These are phyloP conservation scores for Aselliscus stoliczkanus DNA, from an alignment of 2,797 vertebrate genomes.

Conservation along the genomic window DNA sequence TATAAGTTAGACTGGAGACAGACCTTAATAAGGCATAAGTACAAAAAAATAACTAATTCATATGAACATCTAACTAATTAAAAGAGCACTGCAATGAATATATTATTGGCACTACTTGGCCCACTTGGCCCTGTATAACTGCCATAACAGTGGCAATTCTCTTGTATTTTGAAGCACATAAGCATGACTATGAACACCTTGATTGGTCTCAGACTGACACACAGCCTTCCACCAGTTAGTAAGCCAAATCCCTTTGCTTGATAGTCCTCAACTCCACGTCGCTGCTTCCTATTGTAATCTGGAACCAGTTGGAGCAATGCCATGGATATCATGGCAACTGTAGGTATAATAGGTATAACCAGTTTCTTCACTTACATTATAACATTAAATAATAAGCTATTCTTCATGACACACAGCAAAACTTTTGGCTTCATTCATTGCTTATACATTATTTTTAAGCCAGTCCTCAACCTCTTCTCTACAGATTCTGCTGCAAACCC, in stretches of 20 bases:
- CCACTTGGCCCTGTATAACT: neutral
- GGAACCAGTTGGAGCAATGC: neutral
- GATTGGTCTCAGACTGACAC: neutral
- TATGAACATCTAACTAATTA: neutral
- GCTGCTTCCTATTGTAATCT: conserved; percentile 24
- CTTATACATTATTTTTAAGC: neutral
- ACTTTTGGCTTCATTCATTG: conserved; percentile 7
- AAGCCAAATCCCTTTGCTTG: neutral
- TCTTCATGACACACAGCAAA: conserved; percentile 1
- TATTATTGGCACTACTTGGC: neutral
- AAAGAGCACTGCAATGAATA: neutral
- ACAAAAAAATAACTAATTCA: neutral
- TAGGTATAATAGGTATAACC: neutral
- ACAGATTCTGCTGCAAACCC: neutral
- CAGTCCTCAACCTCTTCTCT: neutral
- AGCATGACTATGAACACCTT: neutral
- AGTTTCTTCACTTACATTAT: conserved; percentile 37
- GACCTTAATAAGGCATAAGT: neutral
- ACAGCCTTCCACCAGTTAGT: neutral
- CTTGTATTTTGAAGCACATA: neutral
- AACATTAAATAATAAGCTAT: conserved; percentile 25
- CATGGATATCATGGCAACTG: conserved; percentile 50
- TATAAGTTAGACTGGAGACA: neutral
- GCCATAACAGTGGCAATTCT: neutral
- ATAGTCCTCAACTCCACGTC: neutral